Evolutionary conservation across 2,113 vertebrate genomes (phyloP).

Genomic region (Ellobius talpinus): DNA sequence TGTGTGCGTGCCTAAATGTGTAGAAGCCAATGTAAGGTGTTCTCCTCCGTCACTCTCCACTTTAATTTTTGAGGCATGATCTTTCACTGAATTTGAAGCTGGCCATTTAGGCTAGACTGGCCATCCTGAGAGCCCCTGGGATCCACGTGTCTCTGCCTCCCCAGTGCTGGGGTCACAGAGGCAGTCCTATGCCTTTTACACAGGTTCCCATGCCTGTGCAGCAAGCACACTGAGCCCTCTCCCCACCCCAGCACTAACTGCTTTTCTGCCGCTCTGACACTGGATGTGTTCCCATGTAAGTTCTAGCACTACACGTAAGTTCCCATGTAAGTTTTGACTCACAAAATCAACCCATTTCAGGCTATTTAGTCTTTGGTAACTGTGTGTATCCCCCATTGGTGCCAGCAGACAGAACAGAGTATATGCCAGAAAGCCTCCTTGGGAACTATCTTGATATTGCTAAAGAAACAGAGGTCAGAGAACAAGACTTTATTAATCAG

Average conservation of each 20-base stretch:
- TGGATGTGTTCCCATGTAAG: background rate
- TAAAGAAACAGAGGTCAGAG: constrained; percentile 43
- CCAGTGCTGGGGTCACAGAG: background rate
- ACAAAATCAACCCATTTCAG: background rate
- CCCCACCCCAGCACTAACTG: background rate
- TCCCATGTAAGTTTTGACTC: background rate
- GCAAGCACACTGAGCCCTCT: background rate
- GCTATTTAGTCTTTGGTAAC: background rate
- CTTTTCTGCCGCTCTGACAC: background rate
- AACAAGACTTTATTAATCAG: background rate
- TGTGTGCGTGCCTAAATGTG: no score
- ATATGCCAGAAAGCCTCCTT: background rate
- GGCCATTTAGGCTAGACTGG: background rate
- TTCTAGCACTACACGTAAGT: constrained; percentile 3
- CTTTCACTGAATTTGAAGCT: background rate
- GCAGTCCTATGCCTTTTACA: background rate
- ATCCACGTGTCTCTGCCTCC: background rate
- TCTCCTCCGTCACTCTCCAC: background rate
- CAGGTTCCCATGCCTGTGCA: background rate
- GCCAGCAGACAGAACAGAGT: constrained; percentile 48
- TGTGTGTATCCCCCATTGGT: background rate
- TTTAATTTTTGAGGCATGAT: background rate
- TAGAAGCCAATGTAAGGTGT: background rate
- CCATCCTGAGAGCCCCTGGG: no score
- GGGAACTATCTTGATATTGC: background rate